Evolutionary conservation across 2,888 invertebrate species (phyloP), one percentile per base, ranked within the genome.

Genomic region (Andrena camellia): DNA sequence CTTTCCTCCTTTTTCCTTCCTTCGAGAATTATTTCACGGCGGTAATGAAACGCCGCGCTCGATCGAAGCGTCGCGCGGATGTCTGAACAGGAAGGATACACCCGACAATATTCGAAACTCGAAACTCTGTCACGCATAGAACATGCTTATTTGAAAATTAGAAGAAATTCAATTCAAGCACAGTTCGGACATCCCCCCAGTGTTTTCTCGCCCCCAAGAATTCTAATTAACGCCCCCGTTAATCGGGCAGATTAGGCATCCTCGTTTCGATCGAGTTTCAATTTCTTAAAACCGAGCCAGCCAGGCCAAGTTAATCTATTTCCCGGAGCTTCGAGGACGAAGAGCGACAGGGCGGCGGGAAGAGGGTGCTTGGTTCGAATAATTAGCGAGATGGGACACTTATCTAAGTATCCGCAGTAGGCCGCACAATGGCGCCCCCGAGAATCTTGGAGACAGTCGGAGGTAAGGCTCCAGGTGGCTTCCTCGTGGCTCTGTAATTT

Each of bases 401-500:
- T 85, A 77, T 71, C 85, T 70, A 75, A 86, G 84, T 90, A 83
- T 81, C 63, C 84, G 75, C 82, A 78, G 73, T 90, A 85, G 90
- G 84, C 85, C 81, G 69, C 82, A 82, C 60, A 83, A 84, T 83
- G 82, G 76, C 73, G 50, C 67, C 26, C 23, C n/a, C 29, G 83
- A 42, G 78, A 83, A 82, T 80, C 86, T 86, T 80, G 66, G 67
- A 85, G 81, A 81, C 72, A 10, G 71, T 54, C 62, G 64, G 59
- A 71, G 71, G 74, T 72, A 83, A 87, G 83, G 71, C 77, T 85
- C 57, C 76, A 72, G 64, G 68, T 85, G 79, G 80, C 64, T 86
- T 78, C 73, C 86, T 80, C 86, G 76, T 78, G 81, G 88, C 78
- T 85, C 87, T 87, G 90, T 91, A 91, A 91, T 91, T 91, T 91